Evolutionary conservation across 2,888 invertebrate species (phyloP), one percentile per base, ranked within the genome.

Genomic region (Caenorhabditis drosophilae): DNA sequence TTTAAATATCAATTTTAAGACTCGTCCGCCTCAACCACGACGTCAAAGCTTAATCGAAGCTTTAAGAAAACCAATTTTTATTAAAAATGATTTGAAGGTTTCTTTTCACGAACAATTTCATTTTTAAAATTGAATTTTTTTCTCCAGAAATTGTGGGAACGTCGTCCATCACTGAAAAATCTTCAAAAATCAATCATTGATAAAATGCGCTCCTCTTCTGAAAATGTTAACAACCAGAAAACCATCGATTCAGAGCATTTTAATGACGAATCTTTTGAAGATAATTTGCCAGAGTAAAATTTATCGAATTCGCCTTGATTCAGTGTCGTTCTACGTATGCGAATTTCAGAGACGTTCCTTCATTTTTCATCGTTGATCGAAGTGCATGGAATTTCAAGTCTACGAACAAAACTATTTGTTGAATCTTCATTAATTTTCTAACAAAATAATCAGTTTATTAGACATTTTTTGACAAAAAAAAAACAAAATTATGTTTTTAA

Each of bases 1-100:
- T 31, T 31, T 12, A 31, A 31, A 31, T 31, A 9, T 31, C 31
- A 31, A 31, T 31, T 31, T 31, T 12, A 31, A 31, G 12, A 31
- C 31, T 31, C n/a, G n/a, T n/a, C n/a, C n/a, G n/a, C n/a, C n/a
- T 31, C 6, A 31, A 6, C 31, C 31, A 9, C 38, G 60, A n/a
- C 53, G 60, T 38, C 60, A 54, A 26, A 60, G 60, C 45, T 23
- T 60, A 22, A 54, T 54, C 4, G 60, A 48, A 20, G 26, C 49
- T 23, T 36, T 54, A 38, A 48, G 60, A 16, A 36, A 48, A 20
- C 49, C 60, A 40, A 25, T 27, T 1, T 48, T 23, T 3, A 23
- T 60, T 22, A 60, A 60, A 34, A 48, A 60, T 20, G 60, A 60
- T 27, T 47, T 60, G 18, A 60, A 60, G 49, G 60, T 60, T 2